Percentiles rank a stretch among this genome's conserved stretches.
phyloP scores from a whole-genome alignment of 2,888 invertebrate genomes.

The Phrixothrix hirtus region DNA sequence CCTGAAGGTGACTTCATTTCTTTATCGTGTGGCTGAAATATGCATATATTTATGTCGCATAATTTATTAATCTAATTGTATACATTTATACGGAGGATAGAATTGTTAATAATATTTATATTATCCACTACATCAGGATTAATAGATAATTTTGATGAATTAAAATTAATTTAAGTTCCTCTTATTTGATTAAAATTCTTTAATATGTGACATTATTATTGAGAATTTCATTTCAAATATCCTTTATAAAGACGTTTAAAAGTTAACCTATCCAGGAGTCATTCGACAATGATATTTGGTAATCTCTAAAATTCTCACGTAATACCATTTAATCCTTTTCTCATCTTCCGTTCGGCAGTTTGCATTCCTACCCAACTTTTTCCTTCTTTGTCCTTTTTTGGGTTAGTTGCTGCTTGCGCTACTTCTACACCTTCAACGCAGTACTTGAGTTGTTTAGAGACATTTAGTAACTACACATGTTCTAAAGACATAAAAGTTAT shows the following conservation, averaged over 20 bases:
- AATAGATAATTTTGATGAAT: no score
- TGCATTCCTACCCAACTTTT: conserved; percentile 31
- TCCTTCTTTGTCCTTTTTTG: conserved; percentile 22
- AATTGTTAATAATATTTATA: no score
- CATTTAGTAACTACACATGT: conserved; percentile 3
- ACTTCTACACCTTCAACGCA: not conserved
- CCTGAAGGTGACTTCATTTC: no score
- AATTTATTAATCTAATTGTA: no score
- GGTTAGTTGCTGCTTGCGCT: conserved; percentile 9
- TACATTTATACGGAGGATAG: no score
- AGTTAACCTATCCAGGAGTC: conserved; percentile 37
- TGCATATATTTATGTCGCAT: no score
- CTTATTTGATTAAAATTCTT: conserved; percentile 1
- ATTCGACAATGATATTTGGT: conserved; percentile 46
- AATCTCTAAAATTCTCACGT: conserved; percentile 52
- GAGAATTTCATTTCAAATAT: no score
- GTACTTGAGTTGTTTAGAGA: conserved; percentile 4
- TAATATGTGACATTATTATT: no score
- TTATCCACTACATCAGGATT: no score
- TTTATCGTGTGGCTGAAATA: no score
- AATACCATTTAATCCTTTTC: conserved; percentile 52
- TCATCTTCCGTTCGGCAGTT: conserved; percentile 43
- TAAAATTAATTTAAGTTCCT: no score
- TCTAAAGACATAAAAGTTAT: conserved; percentile 2
- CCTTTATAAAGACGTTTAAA: no score